Conservation (phyloP, 1,140 invertebrate genomes). For the Diorhabda elongata region DNA sequence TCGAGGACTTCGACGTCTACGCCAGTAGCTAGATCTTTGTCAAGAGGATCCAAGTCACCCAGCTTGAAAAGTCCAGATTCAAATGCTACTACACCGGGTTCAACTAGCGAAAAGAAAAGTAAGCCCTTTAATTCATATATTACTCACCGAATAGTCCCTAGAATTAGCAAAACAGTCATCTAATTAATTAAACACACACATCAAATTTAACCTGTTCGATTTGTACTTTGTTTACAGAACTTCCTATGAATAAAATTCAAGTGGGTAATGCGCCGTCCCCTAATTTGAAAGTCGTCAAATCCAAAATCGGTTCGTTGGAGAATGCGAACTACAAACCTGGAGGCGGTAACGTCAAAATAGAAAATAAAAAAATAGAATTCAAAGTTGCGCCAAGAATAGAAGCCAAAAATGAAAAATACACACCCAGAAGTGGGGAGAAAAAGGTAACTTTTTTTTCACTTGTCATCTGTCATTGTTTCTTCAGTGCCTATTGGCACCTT, state of each 20-base stretch:
- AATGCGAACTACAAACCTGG: slow-evolving; percentile 88
- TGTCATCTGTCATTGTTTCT: background rate
- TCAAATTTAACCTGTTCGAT: too few species aligned
- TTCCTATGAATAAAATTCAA: slow-evolving; percentile 91
- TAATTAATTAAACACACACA: too few species aligned
- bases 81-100: slow-evolving; percentile 49
- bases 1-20: slow-evolving; percentile 55
- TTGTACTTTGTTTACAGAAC: slow-evolving; percentile 52
- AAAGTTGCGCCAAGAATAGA: slow-evolving; percentile 75
- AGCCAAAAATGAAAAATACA: slow-evolving; percentile 87
- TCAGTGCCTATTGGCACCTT: too few species aligned
- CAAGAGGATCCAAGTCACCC: slow-evolving; percentile 57
- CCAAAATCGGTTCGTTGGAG: slow-evolving; percentile 92
- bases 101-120: slow-evolving; percentile 70
- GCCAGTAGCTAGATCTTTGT: slow-evolving; percentile 51
- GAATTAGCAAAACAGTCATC: too few species aligned
- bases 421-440: slow-evolving; percentile 84
- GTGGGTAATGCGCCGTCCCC: slow-evolving; percentile 86
- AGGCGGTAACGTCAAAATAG: slow-evolving; percentile 87
- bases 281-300: slow-evolving; percentile 84
- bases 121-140: slow-evolving; percentile 34
- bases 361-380: slow-evolving; percentile 80
- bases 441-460: slow-evolving; percentile 62
- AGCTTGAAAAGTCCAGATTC: slow-evolving; percentile 62
- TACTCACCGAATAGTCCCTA: too few species aligned